These are phyloP conservation scores for Monomorium pharaonis DNA, from an alignment of 1,140 invertebrate genomes.

Conservation along the genomic window DNA sequence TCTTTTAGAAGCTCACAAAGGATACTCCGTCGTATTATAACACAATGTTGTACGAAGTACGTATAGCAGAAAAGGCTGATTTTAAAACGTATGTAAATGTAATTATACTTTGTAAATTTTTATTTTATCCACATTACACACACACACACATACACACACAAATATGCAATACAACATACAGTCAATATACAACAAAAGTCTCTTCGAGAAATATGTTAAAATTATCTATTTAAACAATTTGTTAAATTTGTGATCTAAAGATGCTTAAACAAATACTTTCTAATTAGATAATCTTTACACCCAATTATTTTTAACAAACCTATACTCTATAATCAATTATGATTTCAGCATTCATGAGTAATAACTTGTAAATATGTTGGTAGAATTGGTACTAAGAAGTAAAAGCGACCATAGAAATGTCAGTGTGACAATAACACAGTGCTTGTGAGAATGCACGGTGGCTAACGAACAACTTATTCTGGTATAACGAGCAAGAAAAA, in stretches of 20 bases:
- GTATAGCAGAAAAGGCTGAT: not conserved
- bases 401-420: not conserved
- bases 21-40: not conserved
- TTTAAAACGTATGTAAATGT: not conserved
- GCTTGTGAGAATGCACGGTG: not conserved
- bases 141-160: too few relatives aligned
- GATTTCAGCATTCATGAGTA: not conserved
- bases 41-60: not conserved
- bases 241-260: not conserved
- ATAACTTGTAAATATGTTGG: not conserved
- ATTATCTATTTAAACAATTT: not conserved
- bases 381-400: not conserved
- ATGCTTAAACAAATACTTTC: not conserved
- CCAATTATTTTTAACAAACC: not conserved
- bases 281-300: not conserved
- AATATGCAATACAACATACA: not conserved
- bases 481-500: not conserved
- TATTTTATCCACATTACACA: not conserved
- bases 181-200: not conserved
- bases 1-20: slow-evolving; percentile 16
- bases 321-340: not conserved
- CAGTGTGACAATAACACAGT: not conserved
- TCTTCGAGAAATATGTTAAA: not conserved
- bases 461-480: not conserved
- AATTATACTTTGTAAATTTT: not conserved